Evolutionary conservation across 2,888 invertebrate genomes (phyloP).

Genomic region (Coecobrya sp.): DNA sequence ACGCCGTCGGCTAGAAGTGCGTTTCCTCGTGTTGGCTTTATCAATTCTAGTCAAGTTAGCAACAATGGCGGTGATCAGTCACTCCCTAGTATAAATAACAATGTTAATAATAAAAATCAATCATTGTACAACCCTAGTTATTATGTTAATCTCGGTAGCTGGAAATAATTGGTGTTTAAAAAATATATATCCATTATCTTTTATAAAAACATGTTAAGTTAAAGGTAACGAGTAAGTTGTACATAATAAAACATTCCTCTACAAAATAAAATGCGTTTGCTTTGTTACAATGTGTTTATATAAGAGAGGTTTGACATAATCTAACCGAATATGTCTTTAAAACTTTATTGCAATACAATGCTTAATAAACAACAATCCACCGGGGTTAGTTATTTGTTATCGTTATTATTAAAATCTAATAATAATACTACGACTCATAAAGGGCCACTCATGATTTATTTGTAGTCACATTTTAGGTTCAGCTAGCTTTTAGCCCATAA

Average conservation of each 20-base stretch:
- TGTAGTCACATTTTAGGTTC: not conserved
- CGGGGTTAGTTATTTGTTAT: slow-evolving; percentile 14
- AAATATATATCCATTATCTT: not conserved
- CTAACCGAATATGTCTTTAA: not conserved
- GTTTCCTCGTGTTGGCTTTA: slow-evolving; percentile 37
- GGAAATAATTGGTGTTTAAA: slow-evolving; percentile 53
- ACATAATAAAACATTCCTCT: not conserved
- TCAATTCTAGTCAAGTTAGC: slow-evolving; percentile 23
- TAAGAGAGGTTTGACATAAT: not conserved
- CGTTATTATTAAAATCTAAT: slow-evolving; percentile 10
- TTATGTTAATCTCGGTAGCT: slow-evolving; percentile 73
- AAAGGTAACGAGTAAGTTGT: not conserved
- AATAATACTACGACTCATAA: slow-evolving; percentile 55
- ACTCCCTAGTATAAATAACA: slow-evolving; percentile 33
- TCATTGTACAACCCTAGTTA: slow-evolving; percentile 69
- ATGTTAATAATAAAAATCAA: slow-evolving; percentile 10
- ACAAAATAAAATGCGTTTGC: not conserved
- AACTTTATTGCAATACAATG: slow-evolving; percentile 44
- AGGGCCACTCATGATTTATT: not conserved
- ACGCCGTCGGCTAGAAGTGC: slow-evolving; percentile 32
- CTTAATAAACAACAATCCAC: not conserved
- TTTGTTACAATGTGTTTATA: not conserved
- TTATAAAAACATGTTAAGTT: no score
- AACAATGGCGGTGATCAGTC: slow-evolving; percentile 44
- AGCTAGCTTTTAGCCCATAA: not conserved